These are phyloP conservation scores for Pterobdella sp. DNA, from an alignment of 2,888 invertebrate genomes.

Conservation along the genomic window DNA sequence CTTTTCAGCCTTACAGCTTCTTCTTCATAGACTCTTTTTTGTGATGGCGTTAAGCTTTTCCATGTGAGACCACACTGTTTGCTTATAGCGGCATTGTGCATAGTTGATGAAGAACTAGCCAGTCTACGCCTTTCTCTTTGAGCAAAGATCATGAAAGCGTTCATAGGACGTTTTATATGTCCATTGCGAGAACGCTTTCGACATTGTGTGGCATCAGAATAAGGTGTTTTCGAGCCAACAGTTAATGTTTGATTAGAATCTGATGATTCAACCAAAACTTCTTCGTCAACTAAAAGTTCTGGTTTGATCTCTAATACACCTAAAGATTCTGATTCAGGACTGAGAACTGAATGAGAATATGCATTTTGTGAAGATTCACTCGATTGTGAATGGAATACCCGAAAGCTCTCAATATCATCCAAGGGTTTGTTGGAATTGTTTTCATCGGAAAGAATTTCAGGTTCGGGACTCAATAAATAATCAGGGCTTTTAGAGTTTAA, in stretches of 20 bases:
- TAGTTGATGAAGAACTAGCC: neutral
- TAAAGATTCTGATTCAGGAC: neutral
- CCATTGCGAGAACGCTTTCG: conserved; percentile 19
- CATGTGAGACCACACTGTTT: conserved; percentile 24
- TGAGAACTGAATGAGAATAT: neutral
- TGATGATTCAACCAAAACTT: neutral
- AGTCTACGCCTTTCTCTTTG: conserved; percentile 17
- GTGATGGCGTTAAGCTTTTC: conserved; percentile 19
- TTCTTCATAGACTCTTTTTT: conserved; percentile 20
- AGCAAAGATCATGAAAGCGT: conserved; percentile 26
- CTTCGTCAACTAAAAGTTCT: neutral
- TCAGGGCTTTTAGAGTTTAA: conserved; percentile 4
- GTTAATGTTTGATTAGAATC: neutral
- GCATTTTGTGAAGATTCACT: neutral
- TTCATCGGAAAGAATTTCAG: neutral
- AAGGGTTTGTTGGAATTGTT: neutral
- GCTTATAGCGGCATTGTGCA: conserved; percentile 27
- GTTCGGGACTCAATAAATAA: neutral
- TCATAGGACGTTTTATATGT: conserved; percentile 27
- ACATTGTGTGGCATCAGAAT: conserved; percentile 26
- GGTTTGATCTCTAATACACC: neutral
- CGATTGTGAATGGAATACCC: neutral
- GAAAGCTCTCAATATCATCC: neutral
- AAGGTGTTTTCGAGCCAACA: conserved; percentile 23
- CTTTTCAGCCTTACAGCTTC: conserved; percentile 1